phyloP scores from a whole-genome alignment of 2,113 vertebrate genomes.

The Sitta europaea region DNA sequence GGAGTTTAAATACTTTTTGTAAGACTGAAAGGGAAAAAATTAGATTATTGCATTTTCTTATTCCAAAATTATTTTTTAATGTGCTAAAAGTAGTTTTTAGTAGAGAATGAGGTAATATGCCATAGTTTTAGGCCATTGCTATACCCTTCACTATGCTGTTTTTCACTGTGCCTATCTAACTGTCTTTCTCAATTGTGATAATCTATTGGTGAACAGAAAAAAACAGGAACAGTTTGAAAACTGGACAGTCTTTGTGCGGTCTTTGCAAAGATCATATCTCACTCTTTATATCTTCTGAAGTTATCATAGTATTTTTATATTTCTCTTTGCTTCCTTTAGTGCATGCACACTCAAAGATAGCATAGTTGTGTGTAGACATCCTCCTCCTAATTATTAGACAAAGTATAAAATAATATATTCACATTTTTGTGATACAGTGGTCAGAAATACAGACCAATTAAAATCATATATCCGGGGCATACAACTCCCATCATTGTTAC shows the following conservation, averaged over 20 bases:
- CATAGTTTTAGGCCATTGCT: not conserved
- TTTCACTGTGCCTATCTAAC: not conserved
- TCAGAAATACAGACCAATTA: not conserved
- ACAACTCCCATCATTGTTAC: not conserved
- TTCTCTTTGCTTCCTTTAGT: not conserved
- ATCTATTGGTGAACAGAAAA: not conserved
- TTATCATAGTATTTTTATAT: not conserved
- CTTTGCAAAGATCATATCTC: not conserved
- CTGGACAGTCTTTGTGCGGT: not conserved
- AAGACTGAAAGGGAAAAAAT: not conserved
- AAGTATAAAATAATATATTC: not conserved
- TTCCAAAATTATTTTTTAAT: not conserved
- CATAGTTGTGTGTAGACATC: not conserved
- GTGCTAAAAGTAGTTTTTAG: not conserved
- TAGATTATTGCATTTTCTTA: not conserved
- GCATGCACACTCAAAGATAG: rapidly evolving
- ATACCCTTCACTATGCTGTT: not conserved
- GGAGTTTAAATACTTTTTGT: not conserved
- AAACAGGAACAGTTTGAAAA: not conserved
- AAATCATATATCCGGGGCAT: not conserved
- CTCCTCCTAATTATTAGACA: not conserved
- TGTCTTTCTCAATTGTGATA: not conserved
- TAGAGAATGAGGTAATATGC: not conserved
- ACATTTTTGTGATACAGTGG: not conserved
- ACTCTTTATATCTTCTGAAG: not conserved